phyloP scores from a whole-genome alignment of 2,113 vertebrate species.

The Calidris pugnax region DNA sequence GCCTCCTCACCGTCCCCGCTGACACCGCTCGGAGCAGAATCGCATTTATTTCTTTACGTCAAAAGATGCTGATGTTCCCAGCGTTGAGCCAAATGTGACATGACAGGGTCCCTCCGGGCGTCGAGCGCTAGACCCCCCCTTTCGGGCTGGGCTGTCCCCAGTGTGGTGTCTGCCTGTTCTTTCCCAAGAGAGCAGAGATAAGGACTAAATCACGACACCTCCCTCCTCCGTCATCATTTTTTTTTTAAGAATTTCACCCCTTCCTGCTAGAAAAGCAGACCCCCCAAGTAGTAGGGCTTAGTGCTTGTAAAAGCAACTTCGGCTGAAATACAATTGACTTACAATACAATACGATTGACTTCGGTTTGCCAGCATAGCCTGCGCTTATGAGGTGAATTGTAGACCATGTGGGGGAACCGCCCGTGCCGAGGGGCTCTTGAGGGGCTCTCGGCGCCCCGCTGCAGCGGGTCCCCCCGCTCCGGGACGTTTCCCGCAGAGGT shows the following conservation, averaged over 20 bases:
- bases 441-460: rapidly evolving
- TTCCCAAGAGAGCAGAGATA: not conserved
- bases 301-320: not conserved
- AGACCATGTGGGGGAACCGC: not conserved
- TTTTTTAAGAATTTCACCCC: not conserved
- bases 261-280: not conserved
- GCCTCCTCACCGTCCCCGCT: not conserved
- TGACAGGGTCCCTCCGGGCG: not conserved
- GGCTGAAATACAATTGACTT: not conserved
- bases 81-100: not conserved
- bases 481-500: not conserved
- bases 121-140: not conserved
- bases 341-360: not conserved
- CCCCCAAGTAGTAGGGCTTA: not conserved
- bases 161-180: not conserved
- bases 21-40: not conserved
- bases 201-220: not conserved
- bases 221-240: not conserved
- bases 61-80: not conserved
- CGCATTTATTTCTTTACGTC: conserved; percentile 6
- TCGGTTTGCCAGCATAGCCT: not conserved
- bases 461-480: rapidly evolving
- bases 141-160: not conserved
- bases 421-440: not conserved
- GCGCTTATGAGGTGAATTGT: not conserved